Evolutionary conservation across 2,888 invertebrate genomes (phyloP), one percentile per base, ranked within the genome.

Genomic region (Eurytoma adleriae): DNA sequence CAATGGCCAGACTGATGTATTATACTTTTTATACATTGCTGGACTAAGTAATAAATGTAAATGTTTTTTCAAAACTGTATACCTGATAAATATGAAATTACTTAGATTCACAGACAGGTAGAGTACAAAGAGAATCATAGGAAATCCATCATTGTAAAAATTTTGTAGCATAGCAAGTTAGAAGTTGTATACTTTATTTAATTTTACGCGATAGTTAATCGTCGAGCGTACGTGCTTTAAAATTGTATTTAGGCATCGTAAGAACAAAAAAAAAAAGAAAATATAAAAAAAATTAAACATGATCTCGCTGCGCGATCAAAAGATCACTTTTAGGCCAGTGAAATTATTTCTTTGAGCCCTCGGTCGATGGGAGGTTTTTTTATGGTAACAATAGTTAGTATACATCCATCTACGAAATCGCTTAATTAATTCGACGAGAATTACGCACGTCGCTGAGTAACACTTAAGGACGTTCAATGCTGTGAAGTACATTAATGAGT

Each of bases 1-100:
- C 79, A 80, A 78, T 86, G 88, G 87, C 88, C 89, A 87, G 90
- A 90, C 90, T 90, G 89, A 90, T 90, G 89, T 89, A 89, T 87
- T 86, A 89, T 89, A 88, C 85, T 87, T 89, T 88, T 89, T 89
- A 89, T 87, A 89, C 87, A 87, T 87, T 87, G 85, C 86, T 85
- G 86, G 86, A 87, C 86, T 87, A 85, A 86, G 82, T 85, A 84
- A 86, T 84, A 84, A 85, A 84, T 87, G 86, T 88, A 86, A 84
- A 88, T 87, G 86, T 86, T 84, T 86, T 85, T 85, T 84, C 74
- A 80, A 86, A 85, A 85, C 84, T 84, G 85, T 86, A 87, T 87
- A 88, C 86, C 85, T 86, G 86, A 86, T 73, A 83, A 81, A 84
- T 83, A 84, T 82, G 73, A 84, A 82, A 84, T 85, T 84, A 85